phyloP scores from a whole-genome alignment of 2,113 vertebrate species.

The Delphinapterus leucas region DNA sequence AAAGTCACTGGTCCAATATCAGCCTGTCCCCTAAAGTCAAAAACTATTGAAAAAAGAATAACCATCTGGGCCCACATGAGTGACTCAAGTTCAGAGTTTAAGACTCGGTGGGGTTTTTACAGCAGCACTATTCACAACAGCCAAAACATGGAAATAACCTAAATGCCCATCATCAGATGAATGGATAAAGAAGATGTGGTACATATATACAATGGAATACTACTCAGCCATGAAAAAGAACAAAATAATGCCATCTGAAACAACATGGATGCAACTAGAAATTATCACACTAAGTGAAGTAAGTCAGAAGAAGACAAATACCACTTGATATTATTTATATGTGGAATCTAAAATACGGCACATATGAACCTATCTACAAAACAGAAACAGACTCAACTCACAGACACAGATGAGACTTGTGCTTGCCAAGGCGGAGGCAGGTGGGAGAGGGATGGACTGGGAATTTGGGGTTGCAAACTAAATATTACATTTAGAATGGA shows the following conservation, averaged over 20 bases:
- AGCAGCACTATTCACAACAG: background rate
- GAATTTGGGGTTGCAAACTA: background rate
- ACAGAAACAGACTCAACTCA: background rate
- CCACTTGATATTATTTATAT: background rate
- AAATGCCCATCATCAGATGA: background rate
- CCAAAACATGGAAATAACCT: background rate
- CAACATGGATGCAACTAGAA: background rate
- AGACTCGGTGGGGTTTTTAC: background rate
- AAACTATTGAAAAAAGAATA: background rate
- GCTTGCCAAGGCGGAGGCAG: background rate
- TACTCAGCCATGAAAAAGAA: background rate
- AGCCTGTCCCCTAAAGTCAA: background rate
- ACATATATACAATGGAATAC: background rate
- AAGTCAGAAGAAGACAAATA: background rate
- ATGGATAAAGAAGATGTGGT: background rate
- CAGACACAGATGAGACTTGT: background rate
- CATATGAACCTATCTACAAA: background rate
- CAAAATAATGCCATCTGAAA: background rate
- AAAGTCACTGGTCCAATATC: background rate
- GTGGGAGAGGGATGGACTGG: background rate
- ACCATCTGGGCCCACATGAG: background rate
- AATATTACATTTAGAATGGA: background rate
- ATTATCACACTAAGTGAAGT: background rate
- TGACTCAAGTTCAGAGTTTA: background rate
- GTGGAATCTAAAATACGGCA: background rate